Percentiles rank a stretch among this genome's conserved stretches.
These are phyloP conservation scores for Clistopyga incitator DNA, from an alignment of 2,888 invertebrate genomes.

Conservation along the genomic window DNA sequence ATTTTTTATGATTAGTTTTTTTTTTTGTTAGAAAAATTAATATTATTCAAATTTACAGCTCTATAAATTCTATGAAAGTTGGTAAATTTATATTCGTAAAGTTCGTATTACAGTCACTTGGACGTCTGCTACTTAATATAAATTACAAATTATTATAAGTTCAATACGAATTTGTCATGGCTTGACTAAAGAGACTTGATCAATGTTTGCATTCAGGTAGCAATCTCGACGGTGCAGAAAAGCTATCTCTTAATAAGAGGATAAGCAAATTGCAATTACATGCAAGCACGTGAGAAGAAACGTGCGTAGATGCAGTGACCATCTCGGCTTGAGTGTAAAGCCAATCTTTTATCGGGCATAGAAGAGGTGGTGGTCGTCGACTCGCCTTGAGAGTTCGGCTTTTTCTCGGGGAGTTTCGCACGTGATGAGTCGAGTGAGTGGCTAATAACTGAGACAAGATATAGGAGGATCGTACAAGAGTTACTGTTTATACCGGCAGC, in stretches of 20 bases:
- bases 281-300: background rate
- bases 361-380: conserved; percentile 20
- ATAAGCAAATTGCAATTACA: background rate
- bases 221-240: background rate
- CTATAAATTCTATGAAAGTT: background rate
- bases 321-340: background rate
- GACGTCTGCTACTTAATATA: background rate
- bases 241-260: background rate
- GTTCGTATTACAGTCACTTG: background rate
- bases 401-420: conserved; percentile 24
- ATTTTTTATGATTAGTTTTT: no score
- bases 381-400: conserved; percentile 16
- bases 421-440: conserved; percentile 20
- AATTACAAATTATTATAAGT: background rate
- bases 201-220: background rate
- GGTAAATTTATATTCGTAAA: background rate
- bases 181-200: background rate
- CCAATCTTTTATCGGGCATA: background rate
- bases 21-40: background rate
- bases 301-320: background rate
- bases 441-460: conserved; percentile 32
- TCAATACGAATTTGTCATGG: background rate
- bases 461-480: conserved; percentile 25
- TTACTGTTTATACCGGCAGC: conserved; percentile 4
- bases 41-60: background rate